Percentiles rank a stretch among this genome's conserved stretches.
These are phyloP conservation scores for Microctonus hyperodae DNA, from an alignment of 2,888 invertebrate genomes.

Conservation along the genomic window DNA sequence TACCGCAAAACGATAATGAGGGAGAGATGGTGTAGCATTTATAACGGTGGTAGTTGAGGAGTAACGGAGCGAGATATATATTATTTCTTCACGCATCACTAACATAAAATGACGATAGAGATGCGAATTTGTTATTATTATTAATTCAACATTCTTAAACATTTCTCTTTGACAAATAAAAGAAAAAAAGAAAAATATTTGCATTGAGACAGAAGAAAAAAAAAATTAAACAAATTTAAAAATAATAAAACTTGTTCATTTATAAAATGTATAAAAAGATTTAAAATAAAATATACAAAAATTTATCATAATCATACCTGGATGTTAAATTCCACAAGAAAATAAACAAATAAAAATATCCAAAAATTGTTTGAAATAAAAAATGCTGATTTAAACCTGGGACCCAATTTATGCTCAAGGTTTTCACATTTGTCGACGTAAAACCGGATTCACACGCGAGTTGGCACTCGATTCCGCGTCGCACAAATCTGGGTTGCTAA, in stretches of 20 bases:
- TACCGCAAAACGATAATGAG: not conserved
- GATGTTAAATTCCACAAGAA: not conserved
- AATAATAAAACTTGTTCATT: no score
- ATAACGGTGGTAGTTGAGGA: slow-evolving; percentile 22
- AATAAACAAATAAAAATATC: not conserved
- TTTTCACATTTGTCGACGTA: slow-evolving; percentile 26
- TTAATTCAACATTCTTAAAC: not conserved
- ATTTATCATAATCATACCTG: not conserved
- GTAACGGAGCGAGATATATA: slow-evolving; percentile 18
- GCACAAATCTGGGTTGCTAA: slow-evolving; percentile 33
- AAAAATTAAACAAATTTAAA: no score
- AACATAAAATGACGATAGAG: slow-evolving; percentile 7
- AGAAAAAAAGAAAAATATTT: not conserved
- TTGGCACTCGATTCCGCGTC: slow-evolving; percentile 37
- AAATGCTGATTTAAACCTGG: not conserved
- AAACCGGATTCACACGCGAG: slow-evolving; percentile 49
- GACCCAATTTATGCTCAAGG: slow-evolving; percentile 1
- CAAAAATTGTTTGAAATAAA: not conserved
- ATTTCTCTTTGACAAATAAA: not conserved
- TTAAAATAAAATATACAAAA: no score
- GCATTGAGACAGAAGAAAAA: no score
- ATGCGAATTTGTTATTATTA: not conserved
- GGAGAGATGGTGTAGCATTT: not conserved
- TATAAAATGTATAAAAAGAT: no score
- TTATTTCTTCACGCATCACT: slow-evolving; percentile 18